Base-by-base conservation (phyloP, 2,113 vertebrate species). In the Halichoerus grypus region DNA sequence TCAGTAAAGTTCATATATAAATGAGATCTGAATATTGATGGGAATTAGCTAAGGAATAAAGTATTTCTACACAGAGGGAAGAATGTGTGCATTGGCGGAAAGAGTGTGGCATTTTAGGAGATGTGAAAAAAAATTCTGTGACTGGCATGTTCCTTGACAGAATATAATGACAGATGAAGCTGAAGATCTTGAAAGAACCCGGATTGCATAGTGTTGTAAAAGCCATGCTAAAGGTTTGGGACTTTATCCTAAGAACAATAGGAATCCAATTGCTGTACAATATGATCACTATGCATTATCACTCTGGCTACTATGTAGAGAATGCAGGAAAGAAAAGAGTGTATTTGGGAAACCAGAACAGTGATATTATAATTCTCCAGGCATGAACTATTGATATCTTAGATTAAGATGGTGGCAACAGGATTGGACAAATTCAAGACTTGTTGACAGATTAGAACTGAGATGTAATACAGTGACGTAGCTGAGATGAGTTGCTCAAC, bases 231-330 rank as follows among this genome's bases (percentile, higher is more conserved):
- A 92, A 76, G n/a, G 36, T 91, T 80, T 91, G 65, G 87, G 65
- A 91, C 46, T 94, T 95, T 71, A 95, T 88, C 42, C 46, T 31
- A 83, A 90, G 61, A 87, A 74, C 22, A 90, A 72, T 0, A 93
- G 36, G 51, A 91, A 86, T 31, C 24, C 65, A 92, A 28, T 12
- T 80, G 63, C 77, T 93, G 42, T 42, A 22, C 76, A 65, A 85
- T 49, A 53, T 5, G 3, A 46, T 72, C 24, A 26, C 42, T 59
- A n/a, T 46, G 67, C 61, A 59, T 61, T 96, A 16, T 19, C 72
- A 74, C n/a, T 72, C 26, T 74, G 21, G 28, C 36, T 72, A 55
- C 65, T 21, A 18, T 10, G 26, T 19, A 59, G 11, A 88, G 16
- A 89, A 61, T 15, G 65, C 51, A 82, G 69, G 77, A 55, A 87